Conservation (phyloP, 1,140 invertebrate species). For the Temnothorax longispinosus region DNA sequence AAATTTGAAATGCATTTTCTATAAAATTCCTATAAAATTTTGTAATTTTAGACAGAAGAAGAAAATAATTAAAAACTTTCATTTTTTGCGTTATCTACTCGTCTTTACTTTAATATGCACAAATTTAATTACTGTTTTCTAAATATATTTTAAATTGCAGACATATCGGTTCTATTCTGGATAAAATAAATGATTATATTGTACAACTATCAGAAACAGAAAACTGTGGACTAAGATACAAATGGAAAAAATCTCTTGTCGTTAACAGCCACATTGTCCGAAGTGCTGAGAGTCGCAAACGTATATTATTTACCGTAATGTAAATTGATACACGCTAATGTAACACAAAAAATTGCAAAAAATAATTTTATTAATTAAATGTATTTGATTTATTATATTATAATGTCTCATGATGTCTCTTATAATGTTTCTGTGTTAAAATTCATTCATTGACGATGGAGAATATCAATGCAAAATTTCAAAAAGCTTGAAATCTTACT, state of each 20-base stretch:
- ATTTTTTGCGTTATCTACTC: not conserved
- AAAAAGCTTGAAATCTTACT: too few relatives aligned
- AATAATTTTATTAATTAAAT: not conserved
- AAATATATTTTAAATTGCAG: slow-evolving; percentile 1
- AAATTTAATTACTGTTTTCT: not conserved
- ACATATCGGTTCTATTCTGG: not conserved
- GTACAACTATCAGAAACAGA: slow-evolving; percentile 1
- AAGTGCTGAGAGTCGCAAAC: not conserved
- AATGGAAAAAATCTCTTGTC: not conserved
- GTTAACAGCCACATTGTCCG: not conserved
- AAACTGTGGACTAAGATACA: not conserved
- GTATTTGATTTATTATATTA: not conserved
- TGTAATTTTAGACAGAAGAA: not conserved
- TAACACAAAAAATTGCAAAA: not conserved
- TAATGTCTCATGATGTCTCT: too few relatives aligned
- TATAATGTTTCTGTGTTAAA: too few relatives aligned
- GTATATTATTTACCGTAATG: not conserved
- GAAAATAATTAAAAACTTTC: not conserved
- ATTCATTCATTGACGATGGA: too few relatives aligned
- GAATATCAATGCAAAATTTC: too few relatives aligned
- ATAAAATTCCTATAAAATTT: too few relatives aligned
- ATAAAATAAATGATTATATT: slow-evolving; percentile 11
- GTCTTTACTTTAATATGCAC: not conserved
- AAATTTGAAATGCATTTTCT: not conserved
- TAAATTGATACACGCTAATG: not conserved